Evolutionary conservation across 2,113 vertebrate genomes (phyloP).

Genomic region (Leuciscus idus): DNA sequence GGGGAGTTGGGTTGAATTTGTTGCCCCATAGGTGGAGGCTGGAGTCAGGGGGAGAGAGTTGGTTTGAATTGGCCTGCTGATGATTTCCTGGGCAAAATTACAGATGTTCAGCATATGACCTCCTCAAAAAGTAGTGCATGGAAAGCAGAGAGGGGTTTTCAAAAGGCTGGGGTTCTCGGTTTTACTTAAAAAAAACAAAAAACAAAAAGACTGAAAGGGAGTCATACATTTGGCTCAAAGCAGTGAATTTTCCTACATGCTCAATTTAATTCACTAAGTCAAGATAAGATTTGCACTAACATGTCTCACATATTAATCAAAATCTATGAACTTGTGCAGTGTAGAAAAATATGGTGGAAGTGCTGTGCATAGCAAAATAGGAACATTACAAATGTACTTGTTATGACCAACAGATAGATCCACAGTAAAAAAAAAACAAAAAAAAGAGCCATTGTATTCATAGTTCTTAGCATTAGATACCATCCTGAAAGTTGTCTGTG

Average conservation of each 20-base stretch:
- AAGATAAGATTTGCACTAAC: background rate
- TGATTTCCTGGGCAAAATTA: conserved; percentile 90
- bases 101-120: conserved; percentile 89
- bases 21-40: conserved; percentile 38
- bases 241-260: background rate
- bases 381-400: background rate
- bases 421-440: background rate
- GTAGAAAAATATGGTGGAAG: background rate
- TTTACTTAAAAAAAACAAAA: conserved; percentile 18
- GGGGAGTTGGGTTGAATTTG: conserved; percentile 45
- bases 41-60: conserved; percentile 4
- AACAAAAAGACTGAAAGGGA: background rate
- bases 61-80: conserved; percentile 76
- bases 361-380: background rate
- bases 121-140: conserved; percentile 86
- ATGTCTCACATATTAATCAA: background rate
- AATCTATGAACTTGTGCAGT: background rate
- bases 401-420: background rate
- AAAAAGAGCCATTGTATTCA: background rate
- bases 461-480: background rate
- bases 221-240: conserved; percentile 17
- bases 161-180: conserved; percentile 31
- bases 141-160: conserved; percentile 71
- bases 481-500: background rate
- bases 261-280: background rate